These are phyloP conservation scores for Leptothorax acervorum DNA, from an alignment of 2,888 invertebrate genomes.

Conservation along the genomic window DNA sequence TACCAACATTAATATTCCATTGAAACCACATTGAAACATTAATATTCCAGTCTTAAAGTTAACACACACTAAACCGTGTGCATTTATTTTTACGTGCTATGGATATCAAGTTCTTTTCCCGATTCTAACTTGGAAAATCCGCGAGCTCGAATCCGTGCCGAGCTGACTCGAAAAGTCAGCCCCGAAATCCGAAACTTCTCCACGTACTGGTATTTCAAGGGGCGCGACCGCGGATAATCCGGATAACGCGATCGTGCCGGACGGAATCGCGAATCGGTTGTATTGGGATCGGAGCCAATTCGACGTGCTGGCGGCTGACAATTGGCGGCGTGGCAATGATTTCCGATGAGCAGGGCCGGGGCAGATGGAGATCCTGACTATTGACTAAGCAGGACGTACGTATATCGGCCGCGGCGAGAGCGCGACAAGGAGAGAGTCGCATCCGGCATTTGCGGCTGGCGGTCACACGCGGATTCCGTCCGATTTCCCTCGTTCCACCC, in stretches of 20 bases:
- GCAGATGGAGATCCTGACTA: conserved; percentile 55
- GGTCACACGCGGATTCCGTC: conserved; percentile 77
- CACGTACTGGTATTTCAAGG: conserved; percentile 47
- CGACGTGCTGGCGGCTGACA: conserved; percentile 74
- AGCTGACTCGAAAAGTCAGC: conserved; percentile 11
- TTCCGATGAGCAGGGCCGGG: conserved; percentile 76
- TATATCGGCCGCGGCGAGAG: conserved; percentile 60
- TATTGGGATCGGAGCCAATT: conserved; percentile 77
- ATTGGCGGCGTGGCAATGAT: conserved; percentile 81
- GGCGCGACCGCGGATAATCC: conserved; percentile 70
- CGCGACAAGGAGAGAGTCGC: conserved; percentile 59
- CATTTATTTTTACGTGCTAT: conserved; percentile 1
- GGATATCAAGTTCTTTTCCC: background rate
- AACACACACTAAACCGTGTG: background rate
- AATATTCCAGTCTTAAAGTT: background rate
- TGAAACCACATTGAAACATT: background rate
- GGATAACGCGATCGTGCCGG: conserved; percentile 74
- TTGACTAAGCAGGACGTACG: conserved; percentile 64
- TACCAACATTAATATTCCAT: background rate
- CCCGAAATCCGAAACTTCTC: conserved; percentile 49
- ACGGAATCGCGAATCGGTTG: conserved; percentile 77
- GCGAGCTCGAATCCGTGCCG: background rate
- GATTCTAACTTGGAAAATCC: conserved; percentile 31
- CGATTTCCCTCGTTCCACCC: conserved; percentile 75
- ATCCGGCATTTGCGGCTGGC: conserved; percentile 77